Conservation (phyloP, 2,113 vertebrate species). For the Otolemur garnettii region DNA sequence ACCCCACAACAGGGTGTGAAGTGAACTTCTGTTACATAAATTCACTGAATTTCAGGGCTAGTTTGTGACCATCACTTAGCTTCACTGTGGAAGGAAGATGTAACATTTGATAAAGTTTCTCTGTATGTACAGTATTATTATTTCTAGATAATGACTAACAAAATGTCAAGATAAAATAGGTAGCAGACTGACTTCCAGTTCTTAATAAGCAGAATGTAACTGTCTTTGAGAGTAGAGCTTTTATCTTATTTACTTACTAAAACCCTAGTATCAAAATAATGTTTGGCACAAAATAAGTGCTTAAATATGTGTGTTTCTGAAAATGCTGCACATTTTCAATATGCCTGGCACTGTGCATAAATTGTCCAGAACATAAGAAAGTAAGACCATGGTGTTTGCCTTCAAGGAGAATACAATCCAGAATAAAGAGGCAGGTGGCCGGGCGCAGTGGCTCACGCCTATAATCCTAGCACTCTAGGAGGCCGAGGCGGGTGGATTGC, state of each 20-base stretch:
- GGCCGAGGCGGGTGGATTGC: too few relatives aligned
- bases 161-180: background rate
- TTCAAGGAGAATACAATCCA: background rate
- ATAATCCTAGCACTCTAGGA: too few relatives aligned
- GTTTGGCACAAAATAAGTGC: background rate
- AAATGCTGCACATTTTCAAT: background rate
- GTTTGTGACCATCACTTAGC: background rate
- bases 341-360: background rate
- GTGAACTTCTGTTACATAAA: background rate
- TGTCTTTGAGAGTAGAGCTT: background rate
- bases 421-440: background rate
- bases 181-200: background rate
- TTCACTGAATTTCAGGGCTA: background rate
- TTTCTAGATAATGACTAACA: background rate
- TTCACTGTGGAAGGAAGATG: background rate
- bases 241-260: background rate
- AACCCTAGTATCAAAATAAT: background rate
- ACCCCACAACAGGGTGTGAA: too few relatives aligned
- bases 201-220: conserved; percentile 7
- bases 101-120: background rate
- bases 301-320: background rate
- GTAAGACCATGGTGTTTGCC: conserved; percentile 3
- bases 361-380: background rate
- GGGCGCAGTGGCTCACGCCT: too few relatives aligned
- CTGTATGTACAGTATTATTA: background rate